A percentile compares a stretch with the other conserved stretches of the same genome.
These are phyloP conservation scores for Agrilus planipennis DNA, from an alignment of 1,140 invertebrate species.

Conservation along the genomic window DNA sequence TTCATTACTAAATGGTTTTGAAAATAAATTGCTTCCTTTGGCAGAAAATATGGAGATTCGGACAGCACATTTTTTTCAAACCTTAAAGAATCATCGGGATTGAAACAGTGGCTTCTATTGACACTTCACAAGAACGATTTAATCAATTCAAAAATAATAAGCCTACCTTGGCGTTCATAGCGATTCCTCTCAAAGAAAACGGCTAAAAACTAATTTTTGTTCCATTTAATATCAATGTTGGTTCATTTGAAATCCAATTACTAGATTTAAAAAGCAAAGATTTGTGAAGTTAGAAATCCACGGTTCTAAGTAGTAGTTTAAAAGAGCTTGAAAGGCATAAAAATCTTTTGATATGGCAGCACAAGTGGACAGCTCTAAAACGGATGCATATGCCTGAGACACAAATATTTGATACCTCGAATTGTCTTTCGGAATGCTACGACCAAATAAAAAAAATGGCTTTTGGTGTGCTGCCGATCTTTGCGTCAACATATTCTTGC, in stretches of 20 bases:
- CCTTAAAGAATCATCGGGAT: too few species aligned
- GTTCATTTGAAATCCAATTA: conserved; percentile 23
- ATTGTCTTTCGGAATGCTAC: conserved; percentile 22
- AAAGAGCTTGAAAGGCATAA: conserved; percentile 21
- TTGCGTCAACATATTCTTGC: conserved; percentile 14
- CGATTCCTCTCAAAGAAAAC: conserved; percentile 24
- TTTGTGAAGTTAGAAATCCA: conserved; percentile 19
- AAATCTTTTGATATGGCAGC: conserved; percentile 16
- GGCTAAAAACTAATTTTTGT: conserved; percentile 17
- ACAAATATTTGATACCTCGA: conserved; percentile 22
- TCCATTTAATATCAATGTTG: conserved; percentile 23
- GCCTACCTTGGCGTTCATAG: conserved; percentile 23
- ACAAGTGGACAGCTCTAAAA: conserved; percentile 22
- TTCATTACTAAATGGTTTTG: too few species aligned
- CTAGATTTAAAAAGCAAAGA: conserved; percentile 23
- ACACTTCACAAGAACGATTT: too few species aligned
- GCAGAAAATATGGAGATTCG: too few species aligned
- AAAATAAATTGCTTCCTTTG: too few species aligned
- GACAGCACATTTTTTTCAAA: too few species aligned
- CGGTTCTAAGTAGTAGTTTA: conserved; percentile 17
- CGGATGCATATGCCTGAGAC: conserved; percentile 14
- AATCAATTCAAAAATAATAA: conserved; percentile 22
- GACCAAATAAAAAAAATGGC: conserved; percentile 20
- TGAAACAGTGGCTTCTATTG: too few species aligned
- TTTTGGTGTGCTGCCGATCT: conserved; percentile 13